Conservation (phyloP, 2,113 vertebrate species). For the Gallinago jamesoni region DNA sequence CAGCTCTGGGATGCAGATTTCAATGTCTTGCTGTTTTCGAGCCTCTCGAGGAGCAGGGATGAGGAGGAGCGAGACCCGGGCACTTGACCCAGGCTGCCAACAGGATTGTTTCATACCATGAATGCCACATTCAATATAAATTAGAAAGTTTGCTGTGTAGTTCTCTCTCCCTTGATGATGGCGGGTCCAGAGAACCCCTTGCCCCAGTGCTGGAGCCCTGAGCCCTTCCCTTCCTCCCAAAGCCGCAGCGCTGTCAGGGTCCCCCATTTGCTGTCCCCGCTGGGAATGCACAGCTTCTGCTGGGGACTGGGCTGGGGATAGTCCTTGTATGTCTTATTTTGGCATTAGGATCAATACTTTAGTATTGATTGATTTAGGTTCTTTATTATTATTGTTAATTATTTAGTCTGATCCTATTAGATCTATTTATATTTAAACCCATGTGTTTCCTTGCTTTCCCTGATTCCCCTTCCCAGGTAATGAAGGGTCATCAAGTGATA, state of each 20-base stretch:
- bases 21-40: neutral
- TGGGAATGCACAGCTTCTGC: neutral
- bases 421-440: neutral
- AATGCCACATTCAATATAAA: neutral
- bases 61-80: neutral
- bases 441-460: neutral
- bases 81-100: neutral
- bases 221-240: neutral
- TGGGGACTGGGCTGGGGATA: neutral
- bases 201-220: neutral
- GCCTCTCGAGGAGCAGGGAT: neutral
- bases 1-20: neutral
- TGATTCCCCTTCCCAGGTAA: neutral
- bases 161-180: neutral
- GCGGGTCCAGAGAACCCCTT: neutral
- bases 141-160: neutral
- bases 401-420: neutral
- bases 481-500: neutral
- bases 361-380: too few relatives aligned
- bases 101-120: neutral
- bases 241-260: neutral
- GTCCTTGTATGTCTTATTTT: neutral
- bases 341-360: neutral
- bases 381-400: neutral
- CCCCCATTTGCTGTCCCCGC: neutral